phyloP scores from a whole-genome alignment of 2,113 vertebrate species.

The Cheirogaleus medius region DNA sequence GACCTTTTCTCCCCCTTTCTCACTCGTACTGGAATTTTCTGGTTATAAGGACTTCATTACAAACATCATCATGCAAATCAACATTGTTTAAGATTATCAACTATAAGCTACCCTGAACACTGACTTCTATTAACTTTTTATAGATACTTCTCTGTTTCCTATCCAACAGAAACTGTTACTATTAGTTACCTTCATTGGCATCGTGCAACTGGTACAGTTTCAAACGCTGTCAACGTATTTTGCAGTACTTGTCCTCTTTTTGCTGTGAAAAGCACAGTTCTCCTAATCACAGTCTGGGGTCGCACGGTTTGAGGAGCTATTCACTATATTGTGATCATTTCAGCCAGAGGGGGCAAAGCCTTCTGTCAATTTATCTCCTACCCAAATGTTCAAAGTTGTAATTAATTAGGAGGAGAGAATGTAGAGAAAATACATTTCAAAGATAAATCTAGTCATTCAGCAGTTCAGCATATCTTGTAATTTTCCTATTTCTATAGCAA shows the following conservation, averaged over 20 bases:
- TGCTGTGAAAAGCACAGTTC: constrained; percentile 40
- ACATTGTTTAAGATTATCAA: not conserved
- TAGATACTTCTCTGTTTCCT: not conserved
- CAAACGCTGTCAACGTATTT: not conserved
- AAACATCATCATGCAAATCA: not conserved
- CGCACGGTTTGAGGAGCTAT: constrained; percentile 51
- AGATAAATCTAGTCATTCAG: constrained; percentile 66
- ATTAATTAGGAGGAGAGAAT: constrained; percentile 72
- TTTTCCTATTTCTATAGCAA: constrained; percentile 67
- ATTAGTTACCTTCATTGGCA: not conserved
- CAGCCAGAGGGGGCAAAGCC: constrained; percentile 57
- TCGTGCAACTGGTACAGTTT: not conserved
- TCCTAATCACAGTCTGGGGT: constrained; percentile 67
- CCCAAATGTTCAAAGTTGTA: constrained; percentile 60
- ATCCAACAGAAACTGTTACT: not conserved
- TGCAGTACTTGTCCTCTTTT: not conserved
- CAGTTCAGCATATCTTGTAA: constrained; percentile 50
- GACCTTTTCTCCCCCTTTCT: not conserved
- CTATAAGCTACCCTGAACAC: not conserved
- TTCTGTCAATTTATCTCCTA: constrained; percentile 63
- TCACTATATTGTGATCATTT: constrained; percentile 75
- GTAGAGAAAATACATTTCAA: constrained; percentile 60
- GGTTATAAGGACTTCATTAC: not conserved
- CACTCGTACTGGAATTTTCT: not conserved
- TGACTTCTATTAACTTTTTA: not conserved